Conservation (phyloP, 2,888 invertebrate genomes). For the Cyrtodaria siliqua region DNA sequence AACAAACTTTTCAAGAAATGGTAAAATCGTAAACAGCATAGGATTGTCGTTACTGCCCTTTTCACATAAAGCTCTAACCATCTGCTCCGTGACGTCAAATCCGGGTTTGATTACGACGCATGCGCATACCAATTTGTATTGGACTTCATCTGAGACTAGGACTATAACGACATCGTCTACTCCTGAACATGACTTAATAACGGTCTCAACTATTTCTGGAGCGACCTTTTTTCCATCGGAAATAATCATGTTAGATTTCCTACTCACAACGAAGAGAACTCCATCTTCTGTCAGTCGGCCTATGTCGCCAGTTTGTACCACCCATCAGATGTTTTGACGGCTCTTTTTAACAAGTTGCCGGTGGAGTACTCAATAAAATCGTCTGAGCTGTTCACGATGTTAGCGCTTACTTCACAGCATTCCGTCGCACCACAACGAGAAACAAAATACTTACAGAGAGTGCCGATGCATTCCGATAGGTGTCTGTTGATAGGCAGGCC, state of each 20-base stretch:
- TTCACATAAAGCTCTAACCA: constrained; percentile 24
- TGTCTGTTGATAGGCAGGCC: constrained; percentile 9
- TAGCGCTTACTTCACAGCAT: neutral
- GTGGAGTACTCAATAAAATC: neutral
- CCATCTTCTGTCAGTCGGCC: neutral
- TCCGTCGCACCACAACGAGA: constrained; percentile 18
- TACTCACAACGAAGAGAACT: constrained; percentile 1
- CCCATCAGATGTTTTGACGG: constrained; percentile 7
- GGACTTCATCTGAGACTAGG: constrained; percentile 49
- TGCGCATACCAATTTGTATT: constrained; percentile 56
- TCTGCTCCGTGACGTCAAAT: constrained; percentile 39
- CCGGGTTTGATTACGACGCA: constrained; percentile 46
- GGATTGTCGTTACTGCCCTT: constrained; percentile 16
- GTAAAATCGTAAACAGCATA: constrained; percentile 39
- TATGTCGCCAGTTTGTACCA: constrained; percentile 25
- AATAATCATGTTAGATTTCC: constrained; percentile 33
- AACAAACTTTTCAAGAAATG: constrained; percentile 45
- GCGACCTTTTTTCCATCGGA: constrained; percentile 40
- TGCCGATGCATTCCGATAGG: constrained; percentile 3
- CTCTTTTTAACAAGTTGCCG: constrained; percentile 4
- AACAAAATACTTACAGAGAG: constrained; percentile 1
- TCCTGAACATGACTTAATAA: constrained; percentile 14
- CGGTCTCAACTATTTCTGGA: constrained; percentile 35
- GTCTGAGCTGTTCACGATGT: neutral
- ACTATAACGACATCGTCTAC: constrained; percentile 32